These are phyloP conservation scores for Sisyra nigra DNA, from an alignment of 2,888 invertebrate genomes.

Conservation along the genomic window DNA sequence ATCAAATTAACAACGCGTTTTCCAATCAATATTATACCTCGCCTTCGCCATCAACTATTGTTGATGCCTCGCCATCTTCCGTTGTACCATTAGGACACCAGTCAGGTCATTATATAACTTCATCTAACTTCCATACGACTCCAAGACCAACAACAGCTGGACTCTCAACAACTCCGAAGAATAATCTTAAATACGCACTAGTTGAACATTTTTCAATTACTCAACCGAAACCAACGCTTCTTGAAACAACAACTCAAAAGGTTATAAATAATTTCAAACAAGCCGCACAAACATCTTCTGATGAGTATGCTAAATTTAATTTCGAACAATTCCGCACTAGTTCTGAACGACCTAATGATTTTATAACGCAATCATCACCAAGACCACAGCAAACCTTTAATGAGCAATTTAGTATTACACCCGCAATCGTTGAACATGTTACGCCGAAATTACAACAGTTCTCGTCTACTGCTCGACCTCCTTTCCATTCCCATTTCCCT, in stretches of 20 bases:
- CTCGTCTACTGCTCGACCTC: not conserved
- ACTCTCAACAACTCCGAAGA: not conserved
- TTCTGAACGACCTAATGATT: not conserved
- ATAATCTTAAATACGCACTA: conserved; percentile 16
- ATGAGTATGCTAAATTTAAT: not conserved
- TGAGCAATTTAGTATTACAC: not conserved
- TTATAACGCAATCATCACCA: not conserved
- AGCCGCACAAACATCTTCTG: conserved; percentile 7
- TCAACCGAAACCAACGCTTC: conserved; percentile 11
- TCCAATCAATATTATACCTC: not conserved
- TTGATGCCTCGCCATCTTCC: conserved; percentile 1
- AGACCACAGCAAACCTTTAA: not conserved
- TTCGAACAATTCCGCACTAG: not conserved
- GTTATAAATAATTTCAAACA: conserved; percentile 12
- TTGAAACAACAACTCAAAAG: conserved; percentile 4
- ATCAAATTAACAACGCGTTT: conserved; percentile 9
- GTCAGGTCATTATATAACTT: not conserved
- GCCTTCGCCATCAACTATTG: not conserved
- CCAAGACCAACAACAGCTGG: conserved; percentile 16
- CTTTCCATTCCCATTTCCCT: conserved; percentile 3
- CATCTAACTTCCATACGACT: not conserved
- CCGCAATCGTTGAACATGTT: no score
- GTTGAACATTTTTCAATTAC: conserved; percentile 20
- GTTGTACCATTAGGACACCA: not conserved
- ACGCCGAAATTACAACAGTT: not conserved